These are phyloP conservation scores for Thera obeliscata DNA, from an alignment of 2,888 invertebrate species.

Conservation along the genomic window DNA sequence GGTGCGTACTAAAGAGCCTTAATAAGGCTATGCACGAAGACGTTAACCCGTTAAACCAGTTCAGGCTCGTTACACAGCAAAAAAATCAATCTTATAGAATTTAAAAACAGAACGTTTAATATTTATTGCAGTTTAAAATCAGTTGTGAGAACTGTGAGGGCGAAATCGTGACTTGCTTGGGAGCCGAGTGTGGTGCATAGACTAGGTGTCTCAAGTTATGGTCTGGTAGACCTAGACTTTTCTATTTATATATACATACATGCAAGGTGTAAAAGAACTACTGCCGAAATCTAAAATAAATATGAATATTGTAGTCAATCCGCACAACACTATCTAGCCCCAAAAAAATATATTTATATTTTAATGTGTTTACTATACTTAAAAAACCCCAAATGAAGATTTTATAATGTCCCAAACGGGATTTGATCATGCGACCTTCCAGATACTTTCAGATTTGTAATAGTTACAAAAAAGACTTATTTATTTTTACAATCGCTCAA, in stretches of 20 bases:
- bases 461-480: no score
- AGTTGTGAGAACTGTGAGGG: conserved; percentile 4
- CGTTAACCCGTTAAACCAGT: conserved; percentile 19
- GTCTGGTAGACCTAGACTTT: not conserved
- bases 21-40: not conserved
- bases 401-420: no score
- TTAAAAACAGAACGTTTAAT: conserved; percentile 10
- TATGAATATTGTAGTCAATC: no score
- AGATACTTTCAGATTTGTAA: no score
- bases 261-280: not conserved
- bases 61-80: conserved; percentile 17
- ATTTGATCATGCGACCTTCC: no score
- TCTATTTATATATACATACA: not conserved
- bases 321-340: no score
- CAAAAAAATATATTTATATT: no score
- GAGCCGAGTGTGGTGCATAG: conserved; percentile 3
- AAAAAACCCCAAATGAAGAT: no score
- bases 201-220: conserved; percentile 3
- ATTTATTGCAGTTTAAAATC: conserved; percentile 22
- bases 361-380: no score
- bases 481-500: no score
- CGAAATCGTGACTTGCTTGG: conserved; percentile 27
- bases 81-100: conserved; percentile 20
- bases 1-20: conserved; percentile 1
- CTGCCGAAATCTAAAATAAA: no score